Conservation (phyloP, 53 echinoderm and acorn worm species). For the Paelopatides confundens region DNA sequence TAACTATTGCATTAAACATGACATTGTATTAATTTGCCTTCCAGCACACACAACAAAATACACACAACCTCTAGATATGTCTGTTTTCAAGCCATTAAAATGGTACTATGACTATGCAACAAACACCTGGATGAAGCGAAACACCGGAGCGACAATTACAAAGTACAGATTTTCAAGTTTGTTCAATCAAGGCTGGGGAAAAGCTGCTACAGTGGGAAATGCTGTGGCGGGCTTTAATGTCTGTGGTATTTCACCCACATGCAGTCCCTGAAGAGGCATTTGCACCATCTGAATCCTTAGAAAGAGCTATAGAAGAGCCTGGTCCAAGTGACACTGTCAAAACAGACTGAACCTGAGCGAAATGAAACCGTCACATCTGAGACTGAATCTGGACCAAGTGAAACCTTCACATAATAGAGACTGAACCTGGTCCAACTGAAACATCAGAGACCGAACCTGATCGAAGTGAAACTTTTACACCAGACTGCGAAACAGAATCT, state of each 20-base stretch:
- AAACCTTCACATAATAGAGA: neutral
- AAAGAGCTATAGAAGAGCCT: neutral
- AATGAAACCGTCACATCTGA: neutral
- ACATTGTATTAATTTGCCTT: constrained; percentile 38
- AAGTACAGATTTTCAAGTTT: too few relatives aligned
- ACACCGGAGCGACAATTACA: too few relatives aligned
- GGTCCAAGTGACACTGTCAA: neutral
- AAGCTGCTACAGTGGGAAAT: too few relatives aligned
- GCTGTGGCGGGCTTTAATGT: constrained; percentile 64
- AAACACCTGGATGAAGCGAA: constrained; percentile 36
- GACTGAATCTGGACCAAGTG: neutral
- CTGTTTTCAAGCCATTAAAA: constrained; percentile 50
- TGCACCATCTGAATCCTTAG: constrained; percentile 31
- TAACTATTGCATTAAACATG: constrained; percentile 14
- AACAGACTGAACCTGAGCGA: neutral
- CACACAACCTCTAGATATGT: constrained; percentile 54
- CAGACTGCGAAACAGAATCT: too few relatives aligned
- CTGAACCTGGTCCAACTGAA: too few relatives aligned
- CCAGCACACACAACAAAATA: constrained; percentile 59
- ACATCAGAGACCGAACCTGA: neutral
- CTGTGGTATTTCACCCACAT: constrained; percentile 54
- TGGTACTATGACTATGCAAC: constrained; percentile 25
- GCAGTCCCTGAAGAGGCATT: constrained; percentile 61
- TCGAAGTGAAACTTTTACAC: too few relatives aligned
- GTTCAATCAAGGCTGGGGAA: too few relatives aligned